Evolutionary conservation across 2,888 invertebrate genomes (phyloP), one percentile per base, ranked within the genome.

Genomic region (Venusia cambrica): DNA sequence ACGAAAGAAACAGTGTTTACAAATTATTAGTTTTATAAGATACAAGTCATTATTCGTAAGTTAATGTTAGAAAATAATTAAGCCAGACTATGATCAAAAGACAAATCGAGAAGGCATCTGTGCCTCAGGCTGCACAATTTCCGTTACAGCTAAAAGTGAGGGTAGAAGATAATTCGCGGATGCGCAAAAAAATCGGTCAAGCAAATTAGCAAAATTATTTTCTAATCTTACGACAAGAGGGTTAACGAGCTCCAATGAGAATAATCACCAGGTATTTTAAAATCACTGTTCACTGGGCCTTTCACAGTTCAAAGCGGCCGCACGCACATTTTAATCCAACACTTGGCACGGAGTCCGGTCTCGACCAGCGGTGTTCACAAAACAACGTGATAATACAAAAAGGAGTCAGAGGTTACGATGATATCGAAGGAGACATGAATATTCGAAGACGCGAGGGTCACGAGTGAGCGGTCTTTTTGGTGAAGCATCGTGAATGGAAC

Each of bases 401-500:
- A 76, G 79, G 74, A 80, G 84, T 84, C 83, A 83, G 75, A 80
- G 84, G 84, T 84, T 79, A 84, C 69, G 80, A 76, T 78, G 81
- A 80, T 84, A 85, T 84, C 84, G 83, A 76, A 69, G 79, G 76
- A 83, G 81, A 81, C 84, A 87, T 84, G 85, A 80, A 85, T 84
- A 84, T 85, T 79, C 79, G 79, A 79, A 83, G 84, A 80, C 78
- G 84, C 83, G 80, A 83, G 84, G 84, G 81, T 85, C 85, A 81
- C 83, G 84, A 85, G 81, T 83, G 85, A 83, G 58, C 83, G 83
- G 75, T 70, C 75, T n/a, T n/a, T n/a, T n/a, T n/a, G 73, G 62
- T 62, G 76, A 65, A 76, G 76, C 84, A 77, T 68, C 77, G 81
- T 83, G 78, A 85, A 84, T 84, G 85, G 85, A 73, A 60, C 79